A percentile compares a stretch with the other conserved stretches of the same genome.
Evolutionary conservation across 2,113 vertebrate genomes (phyloP).

Genomic region (Morone saxatilis): DNA sequence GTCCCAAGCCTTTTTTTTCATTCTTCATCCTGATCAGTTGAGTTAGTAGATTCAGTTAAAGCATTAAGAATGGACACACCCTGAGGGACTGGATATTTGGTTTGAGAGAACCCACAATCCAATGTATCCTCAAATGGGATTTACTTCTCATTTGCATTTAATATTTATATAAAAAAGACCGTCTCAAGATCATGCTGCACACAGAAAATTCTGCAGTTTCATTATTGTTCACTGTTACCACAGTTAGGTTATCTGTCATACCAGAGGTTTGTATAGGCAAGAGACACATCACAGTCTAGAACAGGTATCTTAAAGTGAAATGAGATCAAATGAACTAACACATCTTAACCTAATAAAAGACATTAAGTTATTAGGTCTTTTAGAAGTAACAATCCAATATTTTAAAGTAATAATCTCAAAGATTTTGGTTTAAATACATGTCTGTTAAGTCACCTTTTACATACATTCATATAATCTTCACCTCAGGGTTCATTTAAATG

Average conservation of each 20-base stretch:
- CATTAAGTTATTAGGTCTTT: background rate
- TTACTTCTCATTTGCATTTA: slow-evolving; percentile 37
- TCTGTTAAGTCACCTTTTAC: background rate
- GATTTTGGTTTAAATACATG: too few relatives aligned
- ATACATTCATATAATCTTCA: slow-evolving; percentile 28
- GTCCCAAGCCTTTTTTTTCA: slow-evolving; percentile 34
- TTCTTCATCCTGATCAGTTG: slow-evolving; percentile 39
- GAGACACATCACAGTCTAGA: background rate
- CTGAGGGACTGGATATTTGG: slow-evolving; percentile 18
- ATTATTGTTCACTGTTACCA: background rate
- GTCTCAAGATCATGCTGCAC: background rate
- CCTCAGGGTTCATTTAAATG: slow-evolving; percentile 52
- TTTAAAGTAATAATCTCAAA: too few relatives aligned
- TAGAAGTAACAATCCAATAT: background rate
- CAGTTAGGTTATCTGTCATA: background rate
- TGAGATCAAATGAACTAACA: background rate
- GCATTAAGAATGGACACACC: slow-evolving; percentile 29
- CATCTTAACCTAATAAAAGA: background rate
- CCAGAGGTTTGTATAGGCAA: background rate
- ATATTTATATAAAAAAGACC: slow-evolving; percentile 12
- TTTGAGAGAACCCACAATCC: slow-evolving; percentile 13
- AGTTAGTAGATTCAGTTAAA: slow-evolving; percentile 58
- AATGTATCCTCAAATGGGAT: slow-evolving; percentile 48
- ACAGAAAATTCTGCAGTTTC: background rate
- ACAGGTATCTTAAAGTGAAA: background rate